Base-by-base conservation (phyloP, 1,140 invertebrate species). In the Saccostrea cuccullata region DNA sequence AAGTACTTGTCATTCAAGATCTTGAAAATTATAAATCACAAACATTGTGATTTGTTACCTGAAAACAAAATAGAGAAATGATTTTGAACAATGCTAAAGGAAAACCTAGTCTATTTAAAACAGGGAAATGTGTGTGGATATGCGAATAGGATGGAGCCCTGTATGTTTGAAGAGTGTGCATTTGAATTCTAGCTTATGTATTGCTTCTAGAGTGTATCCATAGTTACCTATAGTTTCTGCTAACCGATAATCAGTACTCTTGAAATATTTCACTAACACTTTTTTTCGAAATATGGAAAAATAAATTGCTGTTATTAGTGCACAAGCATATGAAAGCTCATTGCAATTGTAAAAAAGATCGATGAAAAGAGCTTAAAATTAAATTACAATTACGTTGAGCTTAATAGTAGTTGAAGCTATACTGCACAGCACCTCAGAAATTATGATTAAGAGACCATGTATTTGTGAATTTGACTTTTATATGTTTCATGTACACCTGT, bases 371-470 rank as follows among this genome's bases (percentile, higher is more conserved):
- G 4, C 70, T 36, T 77, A 17, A 26, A 36, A 5, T 55, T 36
- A 17, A 20, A 26, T 55, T 70, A 55, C 77, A 58, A 83, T 58
- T 88, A 56, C 84, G 58, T 88, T 60, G 84, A 58, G 64, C 40
- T 84, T 67, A 88, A 83, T 73, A 84, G 84, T 70, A 84, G 60
- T 47, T 47, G 9, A 73, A 40, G 36, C 67, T 56, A 55, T 67
- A 13, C 6, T 88, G 58, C 70, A 84, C 26, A 55, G 13, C 47
- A 40, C 84, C 60, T 88, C 70, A 64, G 84, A 84, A 82, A 82
- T 58, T 83, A 56, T 87, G 58, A 64, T 82, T 83, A 87, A 83
- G 58, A 84, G n/a, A n/a, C 36, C 30, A 30, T 83, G 20, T 70
- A 55, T 56, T 70, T 85, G 70, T 83, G 20, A 55, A 55, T 56